Conservation (phyloP, 35 echinoderm and acorn worm species). For the Nesometra sesokonis region DNA sequence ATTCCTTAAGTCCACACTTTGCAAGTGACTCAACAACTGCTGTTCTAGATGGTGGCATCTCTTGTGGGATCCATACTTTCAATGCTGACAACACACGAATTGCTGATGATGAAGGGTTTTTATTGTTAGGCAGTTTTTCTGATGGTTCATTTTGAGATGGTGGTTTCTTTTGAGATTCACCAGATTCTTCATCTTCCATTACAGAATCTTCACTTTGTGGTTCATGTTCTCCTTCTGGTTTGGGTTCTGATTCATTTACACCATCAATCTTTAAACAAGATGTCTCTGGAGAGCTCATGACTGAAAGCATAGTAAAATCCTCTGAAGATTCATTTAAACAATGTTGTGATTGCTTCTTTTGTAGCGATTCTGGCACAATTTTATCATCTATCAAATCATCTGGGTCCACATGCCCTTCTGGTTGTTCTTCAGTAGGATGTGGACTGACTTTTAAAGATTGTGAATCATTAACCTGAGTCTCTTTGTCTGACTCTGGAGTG, state of each 20-base stretch:
- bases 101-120: not conserved
- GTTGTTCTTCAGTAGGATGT: not conserved
- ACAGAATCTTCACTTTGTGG: not conserved
- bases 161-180: not conserved
- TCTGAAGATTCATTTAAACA: not conserved
- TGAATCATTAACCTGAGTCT: not conserved
- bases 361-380: not conserved
- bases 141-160: not conserved
- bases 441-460: not conserved
- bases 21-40: slow-evolving; percentile 25
- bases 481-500: not conserved
- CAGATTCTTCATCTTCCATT: not conserved
- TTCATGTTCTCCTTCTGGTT: not conserved
- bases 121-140: not conserved
- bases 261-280: not conserved
- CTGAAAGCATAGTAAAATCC: not conserved
- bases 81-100: not conserved
- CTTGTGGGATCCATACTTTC: slow-evolving; percentile 40
- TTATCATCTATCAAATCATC: not conserved
- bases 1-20: slow-evolving; percentile 57
- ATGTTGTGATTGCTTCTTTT: not conserved
- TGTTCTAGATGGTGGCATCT: slow-evolving; percentile 39
- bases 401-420: too few species aligned
- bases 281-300: not conserved
- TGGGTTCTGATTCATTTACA: not conserved